Percentiles rank a stretch among this genome's conserved stretches.
Conservation (phyloP, 2,113 vertebrate genomes). For the Saguinus imperator region DNA sequence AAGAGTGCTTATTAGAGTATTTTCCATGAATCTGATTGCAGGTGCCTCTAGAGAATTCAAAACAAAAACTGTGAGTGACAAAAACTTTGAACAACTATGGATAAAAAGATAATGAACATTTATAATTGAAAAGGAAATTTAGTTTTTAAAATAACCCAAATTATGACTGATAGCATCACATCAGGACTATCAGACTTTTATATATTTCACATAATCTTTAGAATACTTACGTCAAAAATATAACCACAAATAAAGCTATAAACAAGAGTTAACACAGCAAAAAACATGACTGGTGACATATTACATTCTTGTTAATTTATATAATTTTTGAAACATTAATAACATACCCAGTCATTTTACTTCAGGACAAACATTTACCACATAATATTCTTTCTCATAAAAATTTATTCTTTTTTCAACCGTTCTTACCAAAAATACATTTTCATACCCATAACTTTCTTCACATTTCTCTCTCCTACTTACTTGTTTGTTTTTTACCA, state of each 20-base stretch:
- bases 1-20: neutral
- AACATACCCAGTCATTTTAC: neutral
- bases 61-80: neutral
- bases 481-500: neutral
- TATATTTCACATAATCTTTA: neutral
- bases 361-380: neutral
- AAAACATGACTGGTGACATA: neutral
- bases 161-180: neutral
- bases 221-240: neutral
- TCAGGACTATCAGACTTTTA: neutral
- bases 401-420: neutral
- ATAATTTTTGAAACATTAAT: neutral
- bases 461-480: neutral
- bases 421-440: neutral
- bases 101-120: neutral
- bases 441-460: neutral
- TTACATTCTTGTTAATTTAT: neutral
- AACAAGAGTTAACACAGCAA: neutral
- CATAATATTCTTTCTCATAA: neutral
- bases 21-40: neutral
- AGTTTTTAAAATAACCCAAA: neutral
- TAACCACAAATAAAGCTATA: neutral
- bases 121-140: neutral
- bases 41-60: neutral
- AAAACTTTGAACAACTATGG: neutral